Conservation (phyloP, 2,113 vertebrate species). For the Neofelis nebulosa region DNA sequence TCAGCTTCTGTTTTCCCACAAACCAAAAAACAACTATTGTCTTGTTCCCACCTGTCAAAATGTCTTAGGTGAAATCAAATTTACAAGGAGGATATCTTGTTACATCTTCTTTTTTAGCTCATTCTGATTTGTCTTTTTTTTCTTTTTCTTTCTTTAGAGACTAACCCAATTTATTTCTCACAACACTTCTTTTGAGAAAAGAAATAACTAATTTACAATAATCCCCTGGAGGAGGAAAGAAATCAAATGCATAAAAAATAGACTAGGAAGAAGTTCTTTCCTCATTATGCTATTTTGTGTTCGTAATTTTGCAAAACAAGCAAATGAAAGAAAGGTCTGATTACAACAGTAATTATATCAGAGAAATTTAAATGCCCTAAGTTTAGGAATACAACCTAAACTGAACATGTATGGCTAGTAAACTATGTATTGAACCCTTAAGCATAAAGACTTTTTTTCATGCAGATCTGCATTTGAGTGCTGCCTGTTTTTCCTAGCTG, state of each 20-base stretch:
- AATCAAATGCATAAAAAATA: constrained; percentile 44
- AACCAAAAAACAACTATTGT: neutral
- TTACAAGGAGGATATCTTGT: constrained; percentile 36
- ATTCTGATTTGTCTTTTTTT: neutral
- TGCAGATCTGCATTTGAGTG: neutral
- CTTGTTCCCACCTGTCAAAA: constrained; percentile 38
- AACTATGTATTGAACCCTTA: neutral
- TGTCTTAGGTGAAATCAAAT: constrained; percentile 64
- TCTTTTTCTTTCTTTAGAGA: neutral
- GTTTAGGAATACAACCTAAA: neutral
- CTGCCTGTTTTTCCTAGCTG: neutral
- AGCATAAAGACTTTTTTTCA: neutral
- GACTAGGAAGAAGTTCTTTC: neutral
- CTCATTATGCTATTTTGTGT: constrained; percentile 42
- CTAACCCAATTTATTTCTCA: constrained; percentile 60
- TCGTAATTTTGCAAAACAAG: constrained; percentile 38
- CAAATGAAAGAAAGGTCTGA: neutral
- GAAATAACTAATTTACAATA: constrained; percentile 41
- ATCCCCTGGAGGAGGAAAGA: constrained; percentile 30
- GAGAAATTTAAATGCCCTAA: neutral
- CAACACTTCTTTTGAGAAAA: constrained; percentile 51
- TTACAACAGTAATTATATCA: constrained; percentile 34
- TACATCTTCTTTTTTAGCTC: constrained; percentile 49
- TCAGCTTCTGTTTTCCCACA: constrained; percentile 67
- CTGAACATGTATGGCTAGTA: neutral